phyloP scores from a whole-genome alignment of 2,113 vertebrate species.

The Rhineura floridana region DNA sequence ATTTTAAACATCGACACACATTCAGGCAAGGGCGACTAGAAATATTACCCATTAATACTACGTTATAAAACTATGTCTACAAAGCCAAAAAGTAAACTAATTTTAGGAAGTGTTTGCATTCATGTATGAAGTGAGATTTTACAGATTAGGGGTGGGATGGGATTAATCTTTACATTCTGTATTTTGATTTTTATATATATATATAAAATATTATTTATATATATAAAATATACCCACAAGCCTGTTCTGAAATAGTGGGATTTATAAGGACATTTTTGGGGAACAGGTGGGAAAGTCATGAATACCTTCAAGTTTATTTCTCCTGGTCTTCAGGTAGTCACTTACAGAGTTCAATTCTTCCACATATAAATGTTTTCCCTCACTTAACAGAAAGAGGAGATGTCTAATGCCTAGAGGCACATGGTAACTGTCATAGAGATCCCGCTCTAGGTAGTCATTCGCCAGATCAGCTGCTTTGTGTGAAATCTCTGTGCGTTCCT shows the following conservation, averaged over 20 bases:
- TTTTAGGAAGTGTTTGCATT: not conserved
- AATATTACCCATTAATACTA: not conserved
- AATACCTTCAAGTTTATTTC: slow-evolving; percentile 75
- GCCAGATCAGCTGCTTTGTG: slow-evolving; percentile 75
- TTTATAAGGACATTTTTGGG: slow-evolving; percentile 31
- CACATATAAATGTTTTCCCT: slow-evolving; percentile 73
- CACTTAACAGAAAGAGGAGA: slow-evolving; percentile 76
- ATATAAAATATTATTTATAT: no score
- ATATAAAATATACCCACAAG: not conserved
- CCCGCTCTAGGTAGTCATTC: slow-evolving; percentile 75
- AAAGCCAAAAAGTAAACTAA: not conserved
- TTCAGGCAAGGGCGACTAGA: not conserved
- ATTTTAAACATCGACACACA: not conserved
- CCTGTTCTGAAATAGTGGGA: not conserved
- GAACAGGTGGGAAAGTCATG: not conserved
- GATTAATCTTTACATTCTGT: not conserved
- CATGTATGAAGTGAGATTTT: not conserved
- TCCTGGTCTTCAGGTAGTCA: slow-evolving; percentile 71
- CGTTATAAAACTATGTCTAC: not conserved
- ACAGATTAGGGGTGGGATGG: not conserved
- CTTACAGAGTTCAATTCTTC: slow-evolving; percentile 74
- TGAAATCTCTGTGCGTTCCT: slow-evolving; percentile 72
- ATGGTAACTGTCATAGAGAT: slow-evolving; percentile 66
- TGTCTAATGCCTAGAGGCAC: slow-evolving; percentile 70
- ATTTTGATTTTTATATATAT: slow-evolving; percentile 26